Evolutionary conservation across 1,140 invertebrate species (phyloP).

Genomic region (Dinoponera quadriceps): DNA sequence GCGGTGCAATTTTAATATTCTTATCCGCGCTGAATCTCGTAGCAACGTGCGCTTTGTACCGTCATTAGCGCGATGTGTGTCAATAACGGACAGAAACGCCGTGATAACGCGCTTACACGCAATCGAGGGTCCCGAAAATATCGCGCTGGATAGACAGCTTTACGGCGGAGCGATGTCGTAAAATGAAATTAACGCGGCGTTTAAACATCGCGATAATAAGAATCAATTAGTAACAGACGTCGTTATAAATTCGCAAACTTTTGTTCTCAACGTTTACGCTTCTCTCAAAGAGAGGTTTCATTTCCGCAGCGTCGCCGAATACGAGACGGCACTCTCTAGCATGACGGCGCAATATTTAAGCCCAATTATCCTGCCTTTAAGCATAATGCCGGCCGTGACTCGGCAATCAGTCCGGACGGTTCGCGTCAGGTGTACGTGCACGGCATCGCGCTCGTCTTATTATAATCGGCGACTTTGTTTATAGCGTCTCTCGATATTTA

Average conservation of each 20-base stretch:
- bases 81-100: too few species aligned
- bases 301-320: not conserved
- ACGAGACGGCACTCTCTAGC: not conserved
- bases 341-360: conserved; percentile 65
- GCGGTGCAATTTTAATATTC: not conserved
- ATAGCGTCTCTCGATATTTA: conserved; percentile 69
- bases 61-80: not conserved
- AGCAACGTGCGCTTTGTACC: not conserved
- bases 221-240: conserved; percentile 1
- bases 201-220: not conserved
- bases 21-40: conserved; percentile 17
- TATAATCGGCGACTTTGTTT: conserved; percentile 71
- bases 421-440: conserved; percentile 55
- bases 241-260: too few species aligned
- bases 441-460: conserved; percentile 63
- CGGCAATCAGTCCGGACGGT: conserved; percentile 28
- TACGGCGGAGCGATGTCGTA: not conserved
- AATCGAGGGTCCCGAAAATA: too few species aligned
- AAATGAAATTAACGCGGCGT: not conserved
- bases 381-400: conserved; percentile 47
- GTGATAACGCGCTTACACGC: too few species aligned
- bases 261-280: too few species aligned
- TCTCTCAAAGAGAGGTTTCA: not conserved
- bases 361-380: conserved; percentile 64
- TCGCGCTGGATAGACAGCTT: too few species aligned